These are phyloP conservation scores for Cyprinodon variegatus DNA, from an alignment of 2,113 vertebrate genomes.

Conservation along the genomic window DNA sequence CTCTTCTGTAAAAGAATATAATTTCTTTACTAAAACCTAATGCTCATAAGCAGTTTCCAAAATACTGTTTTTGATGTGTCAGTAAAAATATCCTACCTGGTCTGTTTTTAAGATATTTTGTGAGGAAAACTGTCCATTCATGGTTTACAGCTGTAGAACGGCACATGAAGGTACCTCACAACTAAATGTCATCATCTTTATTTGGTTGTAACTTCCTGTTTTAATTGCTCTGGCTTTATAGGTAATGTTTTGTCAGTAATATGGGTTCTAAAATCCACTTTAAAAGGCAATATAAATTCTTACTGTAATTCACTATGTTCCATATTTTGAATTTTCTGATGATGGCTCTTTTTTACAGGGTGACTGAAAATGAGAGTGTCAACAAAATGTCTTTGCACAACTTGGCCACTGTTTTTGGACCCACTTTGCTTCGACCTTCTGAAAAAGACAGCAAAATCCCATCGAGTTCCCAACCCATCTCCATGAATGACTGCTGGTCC, in stretches of 20 bases:
- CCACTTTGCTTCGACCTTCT: slow-evolving; percentile 92
- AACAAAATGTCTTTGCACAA: slow-evolving; percentile 99
- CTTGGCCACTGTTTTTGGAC: slow-evolving; percentile 96
- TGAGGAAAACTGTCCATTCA: not conserved
- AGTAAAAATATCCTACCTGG: too few relatives aligned
- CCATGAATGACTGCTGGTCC: slow-evolving; percentile 98
- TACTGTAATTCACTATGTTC: not conserved
- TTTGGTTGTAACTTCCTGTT: not conserved
- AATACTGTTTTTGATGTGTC: not conserved
- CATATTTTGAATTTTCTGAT: not conserved
- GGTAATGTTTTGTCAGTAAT: not conserved
- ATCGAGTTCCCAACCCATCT: slow-evolving; percentile 90
- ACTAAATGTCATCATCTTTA: not conserved
- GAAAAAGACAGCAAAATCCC: slow-evolving; percentile 97
- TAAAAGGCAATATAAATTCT: not conserved
- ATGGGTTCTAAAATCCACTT: not conserved
- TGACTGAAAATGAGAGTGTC: slow-evolving; percentile 90
- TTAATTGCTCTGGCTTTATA: not conserved
- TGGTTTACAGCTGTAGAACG: not conserved
- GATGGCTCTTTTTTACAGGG: slow-evolving; percentile 73
- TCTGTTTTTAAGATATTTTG: not conserved
- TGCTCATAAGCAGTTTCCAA: not conserved
- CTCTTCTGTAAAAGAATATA: not conserved
- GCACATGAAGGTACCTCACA: not conserved
- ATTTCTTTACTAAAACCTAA: not conserved